phyloP scores from a whole-genome alignment of 2,113 vertebrate species.

The Phyllostomus hastatus region DNA sequence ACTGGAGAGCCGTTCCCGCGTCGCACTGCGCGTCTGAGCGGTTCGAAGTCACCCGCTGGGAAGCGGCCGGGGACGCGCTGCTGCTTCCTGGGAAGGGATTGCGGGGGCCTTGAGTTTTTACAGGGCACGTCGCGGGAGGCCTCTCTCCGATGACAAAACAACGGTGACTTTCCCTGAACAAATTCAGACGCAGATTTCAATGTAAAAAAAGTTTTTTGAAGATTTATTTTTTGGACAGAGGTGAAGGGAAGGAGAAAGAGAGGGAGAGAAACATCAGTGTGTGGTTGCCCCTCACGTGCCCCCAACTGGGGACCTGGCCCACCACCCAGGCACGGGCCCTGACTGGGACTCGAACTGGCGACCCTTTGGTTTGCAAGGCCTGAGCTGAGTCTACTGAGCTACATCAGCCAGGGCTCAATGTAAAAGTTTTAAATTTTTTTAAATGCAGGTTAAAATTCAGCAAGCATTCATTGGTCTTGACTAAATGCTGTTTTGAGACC shows the following conservation, averaged over 20 bases:
- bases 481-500: background rate
- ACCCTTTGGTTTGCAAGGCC: too few species aligned
- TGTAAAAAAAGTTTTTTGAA: background rate
- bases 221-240: too few species aligned
- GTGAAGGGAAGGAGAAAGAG: too few species aligned
- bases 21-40: background rate
- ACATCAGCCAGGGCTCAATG: background rate
- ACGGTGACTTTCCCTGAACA: background rate
- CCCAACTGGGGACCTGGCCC: too few species aligned
- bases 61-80: background rate
- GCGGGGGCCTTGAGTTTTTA: background rate
- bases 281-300: too few species aligned
- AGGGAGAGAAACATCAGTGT: too few species aligned
- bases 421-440: background rate
- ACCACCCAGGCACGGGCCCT: too few species aligned
- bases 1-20: background rate
- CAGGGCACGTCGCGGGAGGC: background rate
- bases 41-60: background rate
- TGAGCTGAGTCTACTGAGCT: too few species aligned
- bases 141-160: background rate
- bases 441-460: conserved; percentile 4
- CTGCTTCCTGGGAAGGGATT: conserved; percentile 9
- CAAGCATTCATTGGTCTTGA: background rate
- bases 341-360: too few species aligned
- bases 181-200: conserved; percentile 18